phyloP scores from a whole-genome alignment of 1,140 invertebrate genomes.

The Pseudomyrmex pallidus region DNA sequence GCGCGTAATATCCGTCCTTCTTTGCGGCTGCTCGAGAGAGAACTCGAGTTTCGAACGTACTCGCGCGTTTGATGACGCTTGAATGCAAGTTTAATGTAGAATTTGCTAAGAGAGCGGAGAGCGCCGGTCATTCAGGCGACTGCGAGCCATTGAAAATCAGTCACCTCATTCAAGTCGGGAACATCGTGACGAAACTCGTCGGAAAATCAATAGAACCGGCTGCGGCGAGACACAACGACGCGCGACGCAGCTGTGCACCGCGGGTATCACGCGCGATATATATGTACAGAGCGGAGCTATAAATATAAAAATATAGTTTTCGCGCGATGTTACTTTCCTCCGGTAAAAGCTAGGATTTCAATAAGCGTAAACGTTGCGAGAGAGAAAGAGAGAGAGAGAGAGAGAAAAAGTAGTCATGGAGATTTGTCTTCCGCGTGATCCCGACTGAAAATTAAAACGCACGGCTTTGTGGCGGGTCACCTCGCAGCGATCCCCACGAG shows the following conservation, averaged over 20 bases:
- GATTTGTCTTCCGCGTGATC: constrained; percentile 22
- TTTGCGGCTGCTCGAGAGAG: constrained; percentile 24
- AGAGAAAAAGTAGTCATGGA: not conserved
- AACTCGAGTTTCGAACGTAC: constrained; percentile 47
- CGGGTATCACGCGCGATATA: not conserved
- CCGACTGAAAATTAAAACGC: constrained; percentile 41
- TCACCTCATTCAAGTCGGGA: constrained; percentile 65
- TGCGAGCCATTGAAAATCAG: constrained; percentile 67
- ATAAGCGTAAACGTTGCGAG: constrained; percentile 33
- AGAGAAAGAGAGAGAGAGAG: not conserved
- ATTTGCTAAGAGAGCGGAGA: constrained; percentile 49
- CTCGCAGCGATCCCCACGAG: not conserved
- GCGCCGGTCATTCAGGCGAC: constrained; percentile 59
- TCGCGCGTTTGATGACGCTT: constrained; percentile 56
- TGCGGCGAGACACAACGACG: constrained; percentile 54
- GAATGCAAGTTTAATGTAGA: constrained; percentile 65
- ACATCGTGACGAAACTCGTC: constrained; percentile 62
- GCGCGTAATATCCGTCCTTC: constrained; percentile 20
- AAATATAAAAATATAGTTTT: too few species aligned
- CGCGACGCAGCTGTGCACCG: not conserved
- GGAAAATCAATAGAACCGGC: constrained; percentile 62
- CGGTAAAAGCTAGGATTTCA: not conserved
- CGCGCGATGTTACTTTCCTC: not conserved
- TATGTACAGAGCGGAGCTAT: too few species aligned
- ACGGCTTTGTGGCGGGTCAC: constrained; percentile 9